A percentile compares a stretch with the other conserved stretches of the same genome.
Evolutionary conservation across 2,888 invertebrate genomes (phyloP).

Genomic region (Euplexia lucipara): DNA sequence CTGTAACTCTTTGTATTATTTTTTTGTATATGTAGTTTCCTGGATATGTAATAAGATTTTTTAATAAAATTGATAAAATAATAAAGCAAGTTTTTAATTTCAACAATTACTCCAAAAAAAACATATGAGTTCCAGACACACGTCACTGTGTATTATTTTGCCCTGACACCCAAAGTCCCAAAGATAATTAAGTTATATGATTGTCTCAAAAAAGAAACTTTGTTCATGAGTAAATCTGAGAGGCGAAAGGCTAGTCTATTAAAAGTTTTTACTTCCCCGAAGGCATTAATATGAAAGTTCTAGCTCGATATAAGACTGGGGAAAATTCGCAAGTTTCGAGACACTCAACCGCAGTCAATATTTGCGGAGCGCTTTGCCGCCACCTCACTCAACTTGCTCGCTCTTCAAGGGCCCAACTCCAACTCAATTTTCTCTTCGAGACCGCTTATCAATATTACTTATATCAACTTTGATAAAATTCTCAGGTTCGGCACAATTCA

Average conservation of each 20-base stretch:
- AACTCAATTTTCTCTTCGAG: slow-evolving; percentile 77
- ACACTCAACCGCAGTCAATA: slow-evolving; percentile 77
- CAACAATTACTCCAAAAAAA: not conserved
- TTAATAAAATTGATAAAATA: slow-evolving; percentile 55
- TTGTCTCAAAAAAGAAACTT: slow-evolving; percentile 56
- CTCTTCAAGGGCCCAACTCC: slow-evolving; percentile 69
- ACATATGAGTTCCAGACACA: not conserved
- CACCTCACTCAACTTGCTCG: slow-evolving; percentile 72
- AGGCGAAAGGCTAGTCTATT: slow-evolving; percentile 61
- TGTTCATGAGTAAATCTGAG: slow-evolving; percentile 52
- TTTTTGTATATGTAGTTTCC: slow-evolving; percentile 57
- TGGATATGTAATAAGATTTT: slow-evolving; percentile 62
- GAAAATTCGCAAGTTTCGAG: slow-evolving; percentile 72
- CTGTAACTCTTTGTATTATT: slow-evolving; percentile 55
- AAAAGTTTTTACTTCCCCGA: slow-evolving; percentile 66
- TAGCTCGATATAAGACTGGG: slow-evolving; percentile 64
- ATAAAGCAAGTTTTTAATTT: slow-evolving; percentile 18
- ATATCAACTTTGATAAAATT: slow-evolving; percentile 71
- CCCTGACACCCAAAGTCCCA: slow-evolving; percentile 24
- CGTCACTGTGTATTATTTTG: not conserved
- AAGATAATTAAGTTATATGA: slow-evolving; percentile 39
- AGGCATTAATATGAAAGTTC: slow-evolving; percentile 67
- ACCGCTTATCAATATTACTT: slow-evolving; percentile 78
- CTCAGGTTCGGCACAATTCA: slow-evolving; percentile 57
- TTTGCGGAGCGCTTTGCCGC: slow-evolving; percentile 75